These are phyloP conservation scores for Melanotaenia duboulayi DNA, from an alignment of 2,113 vertebrate genomes.

Conservation along the genomic window DNA sequence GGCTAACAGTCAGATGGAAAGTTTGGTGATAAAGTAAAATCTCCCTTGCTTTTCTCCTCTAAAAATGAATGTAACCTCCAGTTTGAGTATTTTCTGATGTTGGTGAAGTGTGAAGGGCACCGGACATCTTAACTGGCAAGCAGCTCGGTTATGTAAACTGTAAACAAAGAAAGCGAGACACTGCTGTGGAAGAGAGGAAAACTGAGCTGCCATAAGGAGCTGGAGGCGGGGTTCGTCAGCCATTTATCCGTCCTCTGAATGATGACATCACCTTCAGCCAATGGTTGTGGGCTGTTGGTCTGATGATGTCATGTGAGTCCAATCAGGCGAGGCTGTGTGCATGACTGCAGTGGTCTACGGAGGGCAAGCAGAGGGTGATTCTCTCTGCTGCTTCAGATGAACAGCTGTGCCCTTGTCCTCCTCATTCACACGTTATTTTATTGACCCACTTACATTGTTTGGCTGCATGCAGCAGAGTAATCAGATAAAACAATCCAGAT, in stretches of 20 bases:
- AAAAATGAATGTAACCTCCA: too few species aligned
- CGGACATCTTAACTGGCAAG: not conserved
- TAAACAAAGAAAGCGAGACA: constrained; percentile 56
- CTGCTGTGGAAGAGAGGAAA: constrained; percentile 20
- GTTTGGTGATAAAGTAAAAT: too few species aligned
- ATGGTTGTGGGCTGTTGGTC: constrained; percentile 51
- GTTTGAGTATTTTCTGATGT: not conserved
- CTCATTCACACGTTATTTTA: constrained; percentile 50
- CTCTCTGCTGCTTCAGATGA: constrained; percentile 45
- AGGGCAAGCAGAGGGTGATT: constrained; percentile 61
- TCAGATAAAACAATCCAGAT: not conserved
- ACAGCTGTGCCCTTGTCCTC: constrained; percentile 72
- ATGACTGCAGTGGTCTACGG: constrained; percentile 67
- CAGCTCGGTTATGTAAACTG: constrained; percentile 27
- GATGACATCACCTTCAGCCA: constrained; percentile 82
- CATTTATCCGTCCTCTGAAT: constrained; percentile 48
- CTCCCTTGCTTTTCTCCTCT: too few species aligned
- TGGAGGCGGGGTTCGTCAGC: constrained; percentile 47
- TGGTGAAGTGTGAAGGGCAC: not conserved
- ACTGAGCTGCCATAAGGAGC: constrained; percentile 45
- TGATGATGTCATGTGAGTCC: constrained; percentile 81
- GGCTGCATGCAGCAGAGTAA: not conserved
- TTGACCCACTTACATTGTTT: constrained; percentile 54
- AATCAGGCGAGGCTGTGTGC: constrained; percentile 66
- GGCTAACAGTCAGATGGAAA: too few species aligned